Base-by-base conservation (phyloP, 2,113 vertebrate genomes). In the Oreochromis niloticus region DNA sequence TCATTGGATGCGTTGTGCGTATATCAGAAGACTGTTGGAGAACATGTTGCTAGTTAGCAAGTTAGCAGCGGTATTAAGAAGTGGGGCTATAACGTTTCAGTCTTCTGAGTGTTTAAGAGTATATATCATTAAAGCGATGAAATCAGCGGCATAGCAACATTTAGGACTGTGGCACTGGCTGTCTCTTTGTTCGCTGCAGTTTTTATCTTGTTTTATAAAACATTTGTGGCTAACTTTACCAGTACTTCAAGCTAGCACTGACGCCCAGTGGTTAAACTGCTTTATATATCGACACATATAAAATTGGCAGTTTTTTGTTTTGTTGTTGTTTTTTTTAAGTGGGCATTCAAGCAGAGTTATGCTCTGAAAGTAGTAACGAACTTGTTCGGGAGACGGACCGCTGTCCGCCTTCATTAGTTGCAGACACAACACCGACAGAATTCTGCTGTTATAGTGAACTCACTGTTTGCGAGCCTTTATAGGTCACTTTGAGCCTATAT, bases 11-110 rank as follows among this genome's bases (percentile, higher is more conserved):
- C 3, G 2, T 5, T n/a, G 2, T 2, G 6, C 5, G 87, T 48
- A 55, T 82, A 66, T 96, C 43, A 83, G 32, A 80, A 34, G 75
- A 75, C 81, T 22, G 75, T 68, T n/a, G n/a, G 27, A 32, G 30
- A 85, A 84, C 88, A 86, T 82, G 83, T 80, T 83, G 92, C 89
- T 93, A 87, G 88, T 91, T 94, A 92, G 90, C 92, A 84, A 43
- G 78, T 83, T 91, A 93, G 92, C 89, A 19, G 34, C 27, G 16
- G 3, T 30, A 30, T 7, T 9, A 13, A 27, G 24, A 3, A 48
- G 17, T 24, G 6, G 5, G 4, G 14, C 12, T 11, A 50, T 7
- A 79, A 24, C 73, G 57, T 56, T n/a, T 80, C 22, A 30, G 50
- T 7, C 5, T 3, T 3, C 9, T 16, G 5, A 17, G 2, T 24